Percentiles rank a stretch among this genome's conserved stretches.
phyloP scores from a whole-genome alignment of 64 coral and sea anemone species.

The Montipora efflorescens region DNA sequence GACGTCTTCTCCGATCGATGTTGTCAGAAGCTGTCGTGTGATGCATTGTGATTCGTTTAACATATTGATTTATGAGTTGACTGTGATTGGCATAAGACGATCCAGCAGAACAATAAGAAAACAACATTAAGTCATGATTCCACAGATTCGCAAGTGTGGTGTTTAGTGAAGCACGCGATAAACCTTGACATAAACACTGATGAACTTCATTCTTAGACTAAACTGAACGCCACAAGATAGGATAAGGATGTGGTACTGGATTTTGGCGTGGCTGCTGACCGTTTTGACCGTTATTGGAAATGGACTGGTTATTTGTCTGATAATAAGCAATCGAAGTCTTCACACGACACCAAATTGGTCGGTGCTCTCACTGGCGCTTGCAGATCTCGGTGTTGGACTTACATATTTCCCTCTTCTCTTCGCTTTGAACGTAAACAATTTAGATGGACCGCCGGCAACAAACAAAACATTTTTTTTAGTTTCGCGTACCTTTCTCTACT shows the following conservation, averaged over 20 bases:
- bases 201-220: too few species aligned
- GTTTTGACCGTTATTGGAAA: slow-evolving; percentile 30
- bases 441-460: neutral
- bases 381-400: slow-evolving; percentile 25
- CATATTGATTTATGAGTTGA: neutral
- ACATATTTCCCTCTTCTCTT: slow-evolving; percentile 26
- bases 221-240: neutral
- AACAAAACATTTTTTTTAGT: neutral
- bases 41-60: neutral
- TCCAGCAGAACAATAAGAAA: too few species aligned
- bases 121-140: too few species aligned
- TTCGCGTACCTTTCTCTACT: slow-evolving; percentile 24
- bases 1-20: neutral
- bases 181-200: too few species aligned
- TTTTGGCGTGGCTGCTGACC: slow-evolving; percentile 7
- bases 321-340: slow-evolving; percentile 5
- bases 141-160: too few species aligned
- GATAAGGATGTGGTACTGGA: slow-evolving; percentile 42
- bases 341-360: slow-evolving; percentile 24
- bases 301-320: slow-evolving; percentile 34
- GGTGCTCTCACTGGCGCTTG: slow-evolving; percentile 25
- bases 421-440: slow-evolving; percentile 15
- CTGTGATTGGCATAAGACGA: too few species aligned
- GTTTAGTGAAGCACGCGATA: too few species aligned
- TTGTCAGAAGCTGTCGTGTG: too few species aligned